Conservation (phyloP, 2,113 vertebrate genomes). For the Mus pahari region DNA sequence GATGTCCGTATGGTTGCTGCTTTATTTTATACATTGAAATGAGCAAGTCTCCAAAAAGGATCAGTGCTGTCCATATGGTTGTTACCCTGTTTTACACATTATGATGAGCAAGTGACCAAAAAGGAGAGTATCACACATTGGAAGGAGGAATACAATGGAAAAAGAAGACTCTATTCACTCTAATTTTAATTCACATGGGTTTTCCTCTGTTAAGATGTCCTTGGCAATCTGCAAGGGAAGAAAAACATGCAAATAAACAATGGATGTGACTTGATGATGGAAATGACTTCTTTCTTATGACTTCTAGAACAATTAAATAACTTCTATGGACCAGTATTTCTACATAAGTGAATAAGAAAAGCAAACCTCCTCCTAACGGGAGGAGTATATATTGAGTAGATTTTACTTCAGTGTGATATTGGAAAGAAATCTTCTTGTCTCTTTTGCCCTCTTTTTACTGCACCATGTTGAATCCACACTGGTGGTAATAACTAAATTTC, state of each 20-base stretch:
- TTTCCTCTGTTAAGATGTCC: slow-evolving; percentile 8
- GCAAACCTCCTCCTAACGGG: neutral
- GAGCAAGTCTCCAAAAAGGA: fast-evolving
- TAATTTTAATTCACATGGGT: neutral
- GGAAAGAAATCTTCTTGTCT: neutral
- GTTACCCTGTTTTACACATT: neutral
- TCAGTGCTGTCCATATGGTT: neutral
- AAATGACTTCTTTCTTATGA: neutral
- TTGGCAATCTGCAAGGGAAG: neutral
- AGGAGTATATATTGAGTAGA: too few relatives aligned
- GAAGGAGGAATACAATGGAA: neutral
- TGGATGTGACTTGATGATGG: neutral
- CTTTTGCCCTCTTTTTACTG: neutral
- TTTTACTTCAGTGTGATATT: neutral
- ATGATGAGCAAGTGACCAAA: neutral
- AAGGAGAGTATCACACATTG: neutral
- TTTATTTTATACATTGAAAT: neutral
- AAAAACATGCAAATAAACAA: neutral
- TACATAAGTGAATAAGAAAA: neutral
- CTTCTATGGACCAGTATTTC: neutral
- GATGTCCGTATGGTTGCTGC: neutral
- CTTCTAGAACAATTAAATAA: neutral
- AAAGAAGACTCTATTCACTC: neutral
- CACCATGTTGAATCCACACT: too few relatives aligned
- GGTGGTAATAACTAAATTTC: neutral